Evolutionary conservation across 2,888 invertebrate genomes (phyloP).

Genomic region (Hirudinaria manillensis): DNA sequence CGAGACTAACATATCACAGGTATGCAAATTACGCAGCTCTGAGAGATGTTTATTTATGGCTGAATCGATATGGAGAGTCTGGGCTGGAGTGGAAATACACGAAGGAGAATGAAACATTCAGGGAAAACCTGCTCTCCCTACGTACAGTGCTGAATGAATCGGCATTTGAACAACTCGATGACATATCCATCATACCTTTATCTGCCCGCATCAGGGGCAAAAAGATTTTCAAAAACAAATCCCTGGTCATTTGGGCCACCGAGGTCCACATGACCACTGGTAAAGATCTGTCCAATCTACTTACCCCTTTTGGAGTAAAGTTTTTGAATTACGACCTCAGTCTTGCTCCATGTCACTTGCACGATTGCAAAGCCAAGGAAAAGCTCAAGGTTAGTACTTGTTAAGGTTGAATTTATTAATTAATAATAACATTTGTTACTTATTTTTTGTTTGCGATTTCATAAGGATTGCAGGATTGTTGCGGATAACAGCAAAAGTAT

Average conservation of each 20-base stretch:
- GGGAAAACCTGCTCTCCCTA: background rate
- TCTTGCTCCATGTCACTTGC: background rate
- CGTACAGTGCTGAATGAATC: background rate
- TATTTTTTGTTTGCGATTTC: background rate
- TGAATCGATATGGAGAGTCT: too few species aligned
- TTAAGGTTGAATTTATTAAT: background rate
- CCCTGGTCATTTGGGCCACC: slow-evolving; percentile 24
- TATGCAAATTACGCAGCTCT: too few species aligned
- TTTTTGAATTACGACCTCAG: background rate
- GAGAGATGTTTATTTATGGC: too few species aligned
- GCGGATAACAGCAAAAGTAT: too few species aligned
- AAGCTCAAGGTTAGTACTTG: slow-evolving; percentile 1
- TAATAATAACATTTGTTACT: background rate
- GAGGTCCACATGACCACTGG: slow-evolving; percentile 22
- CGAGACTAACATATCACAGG: too few species aligned
- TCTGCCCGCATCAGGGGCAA: slow-evolving; percentile 21
- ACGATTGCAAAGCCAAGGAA: slow-evolving; percentile 11
- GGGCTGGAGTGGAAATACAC: background rate
- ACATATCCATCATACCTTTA: slow-evolving; percentile 4
- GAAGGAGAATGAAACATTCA: background rate
- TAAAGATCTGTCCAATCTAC: slow-evolving; percentile 18
- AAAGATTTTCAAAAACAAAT: slow-evolving; percentile 17
- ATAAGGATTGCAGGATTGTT: too few species aligned
- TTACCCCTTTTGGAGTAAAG: slow-evolving; percentile 19
- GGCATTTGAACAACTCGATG: slow-evolving; percentile 9